These are phyloP conservation scores for Syrista parreyssii DNA, from an alignment of 2,888 invertebrate species.

Conservation along the genomic window DNA sequence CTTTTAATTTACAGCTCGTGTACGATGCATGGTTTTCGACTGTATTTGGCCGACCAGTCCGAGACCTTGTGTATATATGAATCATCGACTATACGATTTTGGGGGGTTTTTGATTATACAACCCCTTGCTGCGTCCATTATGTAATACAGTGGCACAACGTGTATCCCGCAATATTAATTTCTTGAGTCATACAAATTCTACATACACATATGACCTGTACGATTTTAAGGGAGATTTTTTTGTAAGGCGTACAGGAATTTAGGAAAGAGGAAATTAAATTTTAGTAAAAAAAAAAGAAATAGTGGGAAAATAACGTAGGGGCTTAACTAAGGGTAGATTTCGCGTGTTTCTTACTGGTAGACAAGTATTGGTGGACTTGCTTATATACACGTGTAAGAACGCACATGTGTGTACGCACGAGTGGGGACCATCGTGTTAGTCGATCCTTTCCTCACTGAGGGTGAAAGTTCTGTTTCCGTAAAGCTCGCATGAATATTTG, in stretches of 20 bases:
- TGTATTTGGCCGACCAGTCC: not conserved
- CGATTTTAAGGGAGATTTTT: not conserved
- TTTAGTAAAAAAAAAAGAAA: not conserved
- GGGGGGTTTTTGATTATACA: not conserved
- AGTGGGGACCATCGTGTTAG: not conserved
- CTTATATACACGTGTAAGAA: not conserved
- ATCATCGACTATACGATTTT: slow-evolving; percentile 3
- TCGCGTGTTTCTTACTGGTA: not conserved
- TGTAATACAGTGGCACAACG: not conserved
- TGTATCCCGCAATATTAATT: not conserved
- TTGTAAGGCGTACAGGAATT: not conserved
- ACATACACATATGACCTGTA: too few relatives aligned
- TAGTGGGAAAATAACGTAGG: not conserved
- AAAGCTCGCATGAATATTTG: slow-evolving; percentile 6
- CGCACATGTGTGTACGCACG: too few relatives aligned
- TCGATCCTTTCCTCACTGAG: not conserved
- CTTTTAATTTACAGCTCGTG: slow-evolving; percentile 6
- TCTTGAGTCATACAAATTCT: not conserved
- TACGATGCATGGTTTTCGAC: not conserved
- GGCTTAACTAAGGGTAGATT: not conserved
- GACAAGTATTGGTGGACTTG: not conserved
- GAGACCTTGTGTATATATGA: not conserved
- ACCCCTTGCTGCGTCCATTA: not conserved
- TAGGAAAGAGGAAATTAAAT: not conserved
- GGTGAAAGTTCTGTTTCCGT: slow-evolving; percentile 2